A percentile compares a stretch with the other conserved stretches of the same genome.
Evolutionary conservation across 2,888 invertebrate species (phyloP).

Genomic region (Drosophila putrida): DNA sequence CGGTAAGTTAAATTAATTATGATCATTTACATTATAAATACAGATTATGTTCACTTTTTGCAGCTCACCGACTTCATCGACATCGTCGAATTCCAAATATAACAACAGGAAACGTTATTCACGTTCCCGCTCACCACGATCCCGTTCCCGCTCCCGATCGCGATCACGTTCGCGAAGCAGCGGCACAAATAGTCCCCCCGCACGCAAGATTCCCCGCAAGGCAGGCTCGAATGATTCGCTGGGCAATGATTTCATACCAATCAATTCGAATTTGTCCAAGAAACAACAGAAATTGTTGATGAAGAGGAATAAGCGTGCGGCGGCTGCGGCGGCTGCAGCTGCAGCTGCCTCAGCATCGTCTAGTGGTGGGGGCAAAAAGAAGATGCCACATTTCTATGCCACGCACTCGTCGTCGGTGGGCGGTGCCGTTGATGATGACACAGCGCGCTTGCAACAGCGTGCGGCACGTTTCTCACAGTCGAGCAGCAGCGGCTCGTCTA

Average conservation of each 20-base stretch:
- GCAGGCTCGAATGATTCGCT: slow-evolving; percentile 85
- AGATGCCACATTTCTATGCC: slow-evolving; percentile 87
- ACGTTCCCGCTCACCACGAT: slow-evolving; percentile 63
- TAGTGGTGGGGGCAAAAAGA: slow-evolving; percentile 85
- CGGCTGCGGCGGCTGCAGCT: slow-evolving; percentile 67
- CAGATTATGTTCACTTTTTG: too few relatives aligned
- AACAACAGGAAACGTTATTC: slow-evolving; percentile 71
- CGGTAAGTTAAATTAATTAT: slow-evolving; percentile 68
- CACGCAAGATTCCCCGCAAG: slow-evolving; percentile 65
- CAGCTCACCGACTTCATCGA: slow-evolving; percentile 76
- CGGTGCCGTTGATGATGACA: slow-evolving; percentile 90
- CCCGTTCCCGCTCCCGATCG: slow-evolving; percentile 85
- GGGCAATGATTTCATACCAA: slow-evolving; percentile 77
- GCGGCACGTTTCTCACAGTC: slow-evolving; percentile 92
- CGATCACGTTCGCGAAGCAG: slow-evolving; percentile 85
- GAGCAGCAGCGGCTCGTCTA: slow-evolving; percentile 64
- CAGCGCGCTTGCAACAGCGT: slow-evolving; percentile 93
- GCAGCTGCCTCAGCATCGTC: slow-evolving; percentile 49
- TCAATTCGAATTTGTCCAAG: slow-evolving; percentile 73
- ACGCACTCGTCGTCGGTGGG: slow-evolving; percentile 88
- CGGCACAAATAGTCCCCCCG: slow-evolving; percentile 54
- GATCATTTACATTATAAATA: too few relatives aligned
- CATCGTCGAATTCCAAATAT: slow-evolving; percentile 69
- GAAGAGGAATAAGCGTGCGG: slow-evolving; percentile 82
- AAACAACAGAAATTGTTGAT: slow-evolving; percentile 85